A percentile compares a stretch with the other conserved stretches of the same genome.
Evolutionary conservation across 2,797 vertebrate species (phyloP).

Genomic region (Microcaecilia unicolor): DNA sequence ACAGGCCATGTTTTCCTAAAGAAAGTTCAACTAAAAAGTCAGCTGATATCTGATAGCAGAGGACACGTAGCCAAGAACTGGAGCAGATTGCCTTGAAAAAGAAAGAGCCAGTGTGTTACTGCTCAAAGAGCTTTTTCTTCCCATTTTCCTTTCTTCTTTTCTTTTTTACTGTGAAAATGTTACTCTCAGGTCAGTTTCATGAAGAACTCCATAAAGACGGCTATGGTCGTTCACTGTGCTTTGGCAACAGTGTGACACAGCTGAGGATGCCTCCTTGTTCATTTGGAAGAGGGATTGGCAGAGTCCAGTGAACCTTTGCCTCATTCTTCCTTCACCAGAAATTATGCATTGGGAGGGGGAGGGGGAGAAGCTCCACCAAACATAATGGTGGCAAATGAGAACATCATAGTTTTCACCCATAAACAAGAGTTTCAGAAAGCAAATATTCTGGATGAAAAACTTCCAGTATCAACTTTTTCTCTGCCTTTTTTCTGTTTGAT

Average conservation of each 20-base stretch:
- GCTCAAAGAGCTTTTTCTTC: conserved; percentile 76
- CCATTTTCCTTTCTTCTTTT: conserved; percentile 35
- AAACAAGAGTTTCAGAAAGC: too few species aligned
- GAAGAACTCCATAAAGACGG: conserved; percentile 46
- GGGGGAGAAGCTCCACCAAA: too few species aligned
- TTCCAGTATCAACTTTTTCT: too few species aligned
- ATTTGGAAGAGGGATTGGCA: conserved; percentile 15
- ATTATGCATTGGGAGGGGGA: too few species aligned
- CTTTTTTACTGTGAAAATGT: conserved; percentile 53
- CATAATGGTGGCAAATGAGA: too few species aligned
- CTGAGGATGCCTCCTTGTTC: conserved; percentile 31
- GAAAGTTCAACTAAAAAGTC: conserved; percentile 70
- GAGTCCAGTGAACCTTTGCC: conserved; percentile 16
- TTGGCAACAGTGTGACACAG: conserved; percentile 24
- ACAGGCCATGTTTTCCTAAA: conserved; percentile 65
- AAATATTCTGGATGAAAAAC: too few species aligned
- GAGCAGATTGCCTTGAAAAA: conserved; percentile 69
- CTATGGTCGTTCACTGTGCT: conserved; percentile 46
- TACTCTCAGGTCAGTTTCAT: conserved; percentile 52
- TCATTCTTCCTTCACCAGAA: conserved; percentile 5
- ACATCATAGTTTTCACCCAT: too few species aligned
- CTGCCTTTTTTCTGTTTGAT: too few species aligned
- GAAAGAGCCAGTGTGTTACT: conserved; percentile 70
- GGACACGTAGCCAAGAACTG: conserved; percentile 68
- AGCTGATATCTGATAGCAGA: conserved; percentile 75